Percentiles rank a stretch among this genome's conserved stretches.
Conservation (phyloP, 2,113 vertebrate genomes). For the Lophotis ruficrista region DNA sequence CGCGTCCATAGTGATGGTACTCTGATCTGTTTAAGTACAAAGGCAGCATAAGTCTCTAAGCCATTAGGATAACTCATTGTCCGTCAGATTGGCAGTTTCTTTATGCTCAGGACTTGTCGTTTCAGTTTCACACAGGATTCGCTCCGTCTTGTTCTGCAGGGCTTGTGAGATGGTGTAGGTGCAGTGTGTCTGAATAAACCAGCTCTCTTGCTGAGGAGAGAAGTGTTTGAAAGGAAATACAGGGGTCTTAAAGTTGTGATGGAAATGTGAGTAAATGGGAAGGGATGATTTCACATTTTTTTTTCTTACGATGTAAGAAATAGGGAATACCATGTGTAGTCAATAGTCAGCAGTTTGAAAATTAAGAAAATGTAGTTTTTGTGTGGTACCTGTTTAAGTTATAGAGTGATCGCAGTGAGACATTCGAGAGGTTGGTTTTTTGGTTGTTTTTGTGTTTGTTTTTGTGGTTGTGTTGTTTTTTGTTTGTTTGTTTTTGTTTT, state of each 20-base stretch:
- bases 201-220: background rate
- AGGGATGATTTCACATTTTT: background rate
- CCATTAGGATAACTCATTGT: fast-evolving
- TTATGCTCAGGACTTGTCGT: background rate
- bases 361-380: fast-evolving
- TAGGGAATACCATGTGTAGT: fast-evolving
- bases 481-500: background rate
- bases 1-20: background rate
- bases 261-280: fast-evolving
- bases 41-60: background rate
- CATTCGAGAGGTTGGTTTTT: background rate
- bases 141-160: background rate
- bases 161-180: background rate
- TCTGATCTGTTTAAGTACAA: background rate
- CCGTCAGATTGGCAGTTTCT: background rate
- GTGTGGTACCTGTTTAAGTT: background rate
- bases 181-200: background rate
- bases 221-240: background rate
- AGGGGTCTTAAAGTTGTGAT: background rate
- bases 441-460: no score
- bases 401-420: background rate
- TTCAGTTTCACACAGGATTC: background rate
- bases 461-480: no score
- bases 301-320: background rate
- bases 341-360: background rate